Evolutionary conservation across 2,888 invertebrate genomes (phyloP).

Genomic region (Dolomedes plantarius): DNA sequence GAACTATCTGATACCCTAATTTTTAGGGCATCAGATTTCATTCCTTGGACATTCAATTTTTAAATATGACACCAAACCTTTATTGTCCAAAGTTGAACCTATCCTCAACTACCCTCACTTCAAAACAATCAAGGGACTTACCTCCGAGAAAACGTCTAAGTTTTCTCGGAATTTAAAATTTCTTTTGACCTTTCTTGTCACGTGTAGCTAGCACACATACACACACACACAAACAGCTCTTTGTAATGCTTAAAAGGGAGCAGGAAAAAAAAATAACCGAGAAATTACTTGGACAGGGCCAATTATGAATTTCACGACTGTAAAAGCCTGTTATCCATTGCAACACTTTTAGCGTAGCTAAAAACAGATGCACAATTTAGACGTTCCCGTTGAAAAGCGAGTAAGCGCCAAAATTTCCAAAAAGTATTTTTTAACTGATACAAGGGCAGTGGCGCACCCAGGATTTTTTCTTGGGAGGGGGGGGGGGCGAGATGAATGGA

Average conservation of each 20-base stretch:
- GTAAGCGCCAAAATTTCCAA: too few species aligned
- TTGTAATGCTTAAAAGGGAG: neutral
- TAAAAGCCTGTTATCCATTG: neutral
- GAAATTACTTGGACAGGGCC: neutral
- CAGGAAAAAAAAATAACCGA: neutral
- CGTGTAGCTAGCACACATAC: too few species aligned
- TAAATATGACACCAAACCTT: neutral
- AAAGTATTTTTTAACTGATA: too few species aligned
- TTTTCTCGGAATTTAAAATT: neutral
- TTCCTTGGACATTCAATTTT: neutral
- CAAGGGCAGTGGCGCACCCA: too few species aligned
- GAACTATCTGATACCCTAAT: too few species aligned
- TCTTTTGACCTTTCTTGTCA: neutral
- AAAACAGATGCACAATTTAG: too few species aligned
- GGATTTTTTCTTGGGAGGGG: too few species aligned
- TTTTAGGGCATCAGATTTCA: neutral
- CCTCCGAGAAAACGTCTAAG: too few species aligned
- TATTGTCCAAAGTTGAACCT: neutral
- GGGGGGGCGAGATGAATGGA: too few species aligned
- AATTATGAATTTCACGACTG: neutral
- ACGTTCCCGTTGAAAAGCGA: too few species aligned
- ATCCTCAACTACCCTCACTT: neutral
- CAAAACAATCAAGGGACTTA: neutral
- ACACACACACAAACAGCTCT: neutral
- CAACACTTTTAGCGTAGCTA: too few species aligned